Percentiles rank a stretch among this genome's conserved stretches.
Evolutionary conservation across 2,888 invertebrate species (phyloP).

Genomic region (Schrankia costaestrigalis): DNA sequence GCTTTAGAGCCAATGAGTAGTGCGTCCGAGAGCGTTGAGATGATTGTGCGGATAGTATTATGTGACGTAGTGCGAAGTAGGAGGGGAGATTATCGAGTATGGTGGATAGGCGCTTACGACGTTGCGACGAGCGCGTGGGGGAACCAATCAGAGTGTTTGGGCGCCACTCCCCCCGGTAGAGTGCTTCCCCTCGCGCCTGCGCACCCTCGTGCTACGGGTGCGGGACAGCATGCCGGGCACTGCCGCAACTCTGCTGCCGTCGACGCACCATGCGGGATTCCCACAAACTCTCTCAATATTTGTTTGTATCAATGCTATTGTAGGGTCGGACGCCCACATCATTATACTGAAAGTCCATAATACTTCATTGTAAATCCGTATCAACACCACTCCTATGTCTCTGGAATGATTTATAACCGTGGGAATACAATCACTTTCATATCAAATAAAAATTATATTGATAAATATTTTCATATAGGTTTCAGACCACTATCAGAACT

Average conservation of each 20-base stretch:
- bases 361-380: conserved; percentile 74
- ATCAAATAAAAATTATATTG: no score
- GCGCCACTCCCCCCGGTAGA: conserved; percentile 47
- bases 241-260: conserved; percentile 20
- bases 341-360: conserved; percentile 72
- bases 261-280: conserved; percentile 71
- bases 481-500: no score
- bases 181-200: conserved; percentile 26
- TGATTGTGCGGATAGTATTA: conserved; percentile 43
- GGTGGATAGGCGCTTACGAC: conserved; percentile 56
- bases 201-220: conserved; percentile 33
- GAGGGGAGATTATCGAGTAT: conserved; percentile 49
- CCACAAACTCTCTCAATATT: conserved; percentile 67
- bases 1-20: conserved; percentile 60
- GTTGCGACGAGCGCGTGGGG: conserved; percentile 20
- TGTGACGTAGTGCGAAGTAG: conserved; percentile 46
- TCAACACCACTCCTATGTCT: conserved; percentile 70
- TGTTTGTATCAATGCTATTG: conserved; percentile 62
- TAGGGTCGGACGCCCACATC: conserved; percentile 76
- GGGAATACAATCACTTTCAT: conserved; percentile 45
- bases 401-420: conserved; percentile 74
- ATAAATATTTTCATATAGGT: no score
- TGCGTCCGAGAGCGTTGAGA: conserved; percentile 38
- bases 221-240: conserved; percentile 29
- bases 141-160: conserved; percentile 50